Evolutionary conservation across 2,113 vertebrate genomes (phyloP), one percentile per base, ranked within the genome.

Genomic region (Silurus asotus): DNA sequence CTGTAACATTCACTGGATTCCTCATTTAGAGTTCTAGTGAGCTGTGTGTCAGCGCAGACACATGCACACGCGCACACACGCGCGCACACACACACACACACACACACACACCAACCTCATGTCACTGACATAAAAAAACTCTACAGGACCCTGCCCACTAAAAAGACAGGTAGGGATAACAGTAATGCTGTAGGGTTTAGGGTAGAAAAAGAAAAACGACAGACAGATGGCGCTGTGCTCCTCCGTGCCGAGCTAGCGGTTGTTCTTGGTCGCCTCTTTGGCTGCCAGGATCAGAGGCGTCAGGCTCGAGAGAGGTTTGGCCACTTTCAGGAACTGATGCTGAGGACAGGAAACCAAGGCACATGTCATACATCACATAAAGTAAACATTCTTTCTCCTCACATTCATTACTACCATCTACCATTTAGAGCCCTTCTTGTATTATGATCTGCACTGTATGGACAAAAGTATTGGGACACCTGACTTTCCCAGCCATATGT

Each of bases 261-360:
- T 98, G 94, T 96, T 98, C 93, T 98, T 99, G 49, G 97, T 94
- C 0, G 97, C 97, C 86, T 99, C 97, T 92, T 99, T 99, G 11
- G 97, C 97, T 14, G 98, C 97, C 81, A 97, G 87, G n/a, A 99
- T 99, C 90, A 99, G 95, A 78, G 97, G 98, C 28, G 98, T 99
- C 88, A 99, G 97, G 88, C 97, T 98, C 84, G 97, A 98, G 0
- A 99, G 95, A 3, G 98, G 98, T 91, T 98, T 98, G 53, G 98
- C 98, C 88, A 97, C 95, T 93, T 98, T 99, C 92, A 99, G 94
- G 89, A 99, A 99, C 87, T 97, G 97, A 91, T 99, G 98, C 98
- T 99, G 91, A 45, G 81, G 72, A 83, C 51, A 53, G 49, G 17
- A 56, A 51, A 80, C 15, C 61, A 76, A 56, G 10, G 10, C 7